Evolutionary conservation across 2,797 vertebrate genomes (phyloP).

Genomic region (Fistularia commersonii): DNA sequence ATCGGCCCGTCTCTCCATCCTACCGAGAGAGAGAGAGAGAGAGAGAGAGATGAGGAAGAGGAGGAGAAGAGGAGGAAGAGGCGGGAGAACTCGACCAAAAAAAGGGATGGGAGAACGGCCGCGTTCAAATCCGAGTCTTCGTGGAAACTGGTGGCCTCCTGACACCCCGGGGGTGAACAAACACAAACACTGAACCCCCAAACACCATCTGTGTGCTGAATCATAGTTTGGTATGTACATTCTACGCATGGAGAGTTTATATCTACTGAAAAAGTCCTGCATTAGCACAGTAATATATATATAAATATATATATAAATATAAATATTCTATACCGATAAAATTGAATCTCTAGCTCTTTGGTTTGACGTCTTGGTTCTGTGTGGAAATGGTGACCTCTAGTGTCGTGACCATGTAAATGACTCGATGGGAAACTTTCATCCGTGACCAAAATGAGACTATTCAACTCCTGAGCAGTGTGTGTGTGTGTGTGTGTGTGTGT

Average conservation of each 20-base stretch:
- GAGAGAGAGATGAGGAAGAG: neutral
- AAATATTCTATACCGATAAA: slow-evolving; percentile 69
- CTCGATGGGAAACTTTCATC: slow-evolving; percentile 67
- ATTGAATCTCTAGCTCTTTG: slow-evolving; percentile 76
- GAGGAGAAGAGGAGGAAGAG: neutral
- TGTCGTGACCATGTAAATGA: slow-evolving; percentile 75
- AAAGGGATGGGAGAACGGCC: slow-evolving; percentile 34
- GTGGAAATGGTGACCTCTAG: slow-evolving; percentile 77
- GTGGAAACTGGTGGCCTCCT: slow-evolving; percentile 42
- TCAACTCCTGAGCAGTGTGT: slow-evolving; percentile 51
- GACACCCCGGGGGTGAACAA: slow-evolving; percentile 21
- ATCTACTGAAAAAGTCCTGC: slow-evolving; percentile 80
- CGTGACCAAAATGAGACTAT: slow-evolving; percentile 71
- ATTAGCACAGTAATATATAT: slow-evolving; percentile 82
- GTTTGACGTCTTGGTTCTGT: slow-evolving; percentile 78
- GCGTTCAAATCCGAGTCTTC: slow-evolving; percentile 39
- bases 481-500: slow-evolving; percentile 29
- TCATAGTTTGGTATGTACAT: slow-evolving; percentile 80
- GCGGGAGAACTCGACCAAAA: no score
- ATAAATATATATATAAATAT: no score
- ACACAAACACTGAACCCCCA: slow-evolving; percentile 52
- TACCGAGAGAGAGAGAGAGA: neutral
- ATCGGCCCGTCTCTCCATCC: slow-evolving; percentile 6
- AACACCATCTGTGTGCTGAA: slow-evolving; percentile 69
- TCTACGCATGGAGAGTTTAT: slow-evolving; percentile 84